phyloP scores from a whole-genome alignment of 2,113 vertebrate genomes.

The Heterochromis multidens region DNA sequence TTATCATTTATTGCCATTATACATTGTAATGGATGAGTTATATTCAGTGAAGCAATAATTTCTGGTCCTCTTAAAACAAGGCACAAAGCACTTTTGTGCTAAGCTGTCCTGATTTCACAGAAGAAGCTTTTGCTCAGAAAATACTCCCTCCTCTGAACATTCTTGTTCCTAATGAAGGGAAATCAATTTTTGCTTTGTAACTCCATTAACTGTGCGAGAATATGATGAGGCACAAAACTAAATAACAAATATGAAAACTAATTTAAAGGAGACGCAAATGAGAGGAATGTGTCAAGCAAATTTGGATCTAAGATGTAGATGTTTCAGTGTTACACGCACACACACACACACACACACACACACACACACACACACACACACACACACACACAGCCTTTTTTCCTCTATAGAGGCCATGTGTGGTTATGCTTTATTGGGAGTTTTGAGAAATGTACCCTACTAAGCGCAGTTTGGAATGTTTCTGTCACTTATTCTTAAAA shows the following conservation, averaged over 20 bases:
- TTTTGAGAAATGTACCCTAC: not conserved
- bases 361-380: not conserved
- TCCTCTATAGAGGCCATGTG: not conserved
- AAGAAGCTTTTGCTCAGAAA: not conserved
- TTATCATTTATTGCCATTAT: not conserved
- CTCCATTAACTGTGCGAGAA: not conserved
- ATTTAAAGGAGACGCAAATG: not conserved
- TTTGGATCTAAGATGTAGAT: not conserved
- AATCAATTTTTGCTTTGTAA: not conserved
- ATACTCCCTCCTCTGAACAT: not conserved
- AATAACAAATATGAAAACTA: not conserved
- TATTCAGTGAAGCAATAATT: not conserved
- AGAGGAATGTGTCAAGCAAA: not conserved
- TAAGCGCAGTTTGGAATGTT: not conserved
- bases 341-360: too few relatives aligned
- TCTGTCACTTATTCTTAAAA: not conserved
- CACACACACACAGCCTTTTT: fast-evolving
- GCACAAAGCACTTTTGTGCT: not conserved
- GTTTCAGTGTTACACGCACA: fast-evolving
- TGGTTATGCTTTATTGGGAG: not conserved
- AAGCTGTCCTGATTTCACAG: not conserved
- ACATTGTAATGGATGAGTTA: not conserved
- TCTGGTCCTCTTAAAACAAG: not conserved
- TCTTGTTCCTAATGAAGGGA: not conserved
- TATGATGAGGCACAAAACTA: not conserved